Percentiles rank a stretch among this genome's conserved stretches.
phyloP scores from a whole-genome alignment of 2,888 invertebrate genomes.

The Scaptomyza tumidula region DNA sequence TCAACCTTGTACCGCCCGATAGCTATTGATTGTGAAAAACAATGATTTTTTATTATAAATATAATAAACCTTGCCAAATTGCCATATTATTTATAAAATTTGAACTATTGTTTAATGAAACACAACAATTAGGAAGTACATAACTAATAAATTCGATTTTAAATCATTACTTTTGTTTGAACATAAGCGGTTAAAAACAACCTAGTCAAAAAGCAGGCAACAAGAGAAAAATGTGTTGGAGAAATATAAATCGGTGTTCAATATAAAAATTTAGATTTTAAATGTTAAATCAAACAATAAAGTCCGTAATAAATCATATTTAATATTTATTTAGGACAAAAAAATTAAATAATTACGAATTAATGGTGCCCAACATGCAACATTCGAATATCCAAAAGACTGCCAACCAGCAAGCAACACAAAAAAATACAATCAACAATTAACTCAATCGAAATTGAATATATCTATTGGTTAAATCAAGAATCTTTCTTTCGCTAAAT shows the following conservation, averaged over 20 bases:
- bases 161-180: conserved; percentile 2
- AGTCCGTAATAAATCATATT: no score
- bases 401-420: neutral
- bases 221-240: neutral
- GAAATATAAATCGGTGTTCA: neutral
- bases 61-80: neutral
- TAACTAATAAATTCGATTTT: neutral
- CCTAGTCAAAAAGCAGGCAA: neutral
- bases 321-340: neutral
- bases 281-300: neutral
- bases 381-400: neutral
- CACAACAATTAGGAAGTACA: neutral
- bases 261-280: neutral
- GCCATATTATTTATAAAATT: neutral
- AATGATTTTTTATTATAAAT: conserved; percentile 14
- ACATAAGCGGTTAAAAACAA: conserved; percentile 7
- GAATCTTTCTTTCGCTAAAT: no score
- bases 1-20: neutral
- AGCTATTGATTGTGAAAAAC: conserved; percentile 6
- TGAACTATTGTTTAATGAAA: conserved; percentile 6
- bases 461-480: no score
- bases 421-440: neutral
- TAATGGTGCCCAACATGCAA: neutral
- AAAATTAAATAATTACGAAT: neutral
- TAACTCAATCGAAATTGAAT: neutral